Evolutionary conservation across 2,113 vertebrate genomes (phyloP).

Genomic region (Hucho hucho): DNA sequence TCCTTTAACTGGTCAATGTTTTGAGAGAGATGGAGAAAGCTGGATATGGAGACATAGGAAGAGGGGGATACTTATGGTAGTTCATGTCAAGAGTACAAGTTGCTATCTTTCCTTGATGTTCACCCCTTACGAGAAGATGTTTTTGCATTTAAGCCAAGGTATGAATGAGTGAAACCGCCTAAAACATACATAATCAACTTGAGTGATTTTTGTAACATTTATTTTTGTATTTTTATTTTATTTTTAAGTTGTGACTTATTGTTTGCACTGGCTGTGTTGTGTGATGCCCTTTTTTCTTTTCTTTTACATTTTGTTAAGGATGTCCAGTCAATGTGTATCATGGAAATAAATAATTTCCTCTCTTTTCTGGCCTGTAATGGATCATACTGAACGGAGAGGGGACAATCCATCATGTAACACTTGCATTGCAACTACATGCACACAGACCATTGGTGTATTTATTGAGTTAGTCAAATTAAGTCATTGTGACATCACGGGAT

Average conservation of each 20-base stretch:
- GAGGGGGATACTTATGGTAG: constrained; percentile 27
- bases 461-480: constrained; percentile 74
- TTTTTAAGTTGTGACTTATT: constrained; percentile 31
- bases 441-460: constrained; percentile 19
- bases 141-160: constrained; percentile 15
- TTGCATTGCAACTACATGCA: too few species aligned
- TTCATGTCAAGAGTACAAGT: constrained; percentile 52
- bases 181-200: constrained; percentile 34
- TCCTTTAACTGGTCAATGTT: constrained; percentile 33
- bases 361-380: constrained; percentile 6
- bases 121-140: constrained; percentile 38
- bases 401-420: background rate
- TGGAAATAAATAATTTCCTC: constrained; percentile 82
- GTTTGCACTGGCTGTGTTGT: constrained; percentile 67
- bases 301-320: constrained; percentile 61
- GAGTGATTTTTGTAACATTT: constrained; percentile 39
- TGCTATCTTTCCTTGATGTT: constrained; percentile 27
- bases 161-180: constrained; percentile 4
- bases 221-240: constrained; percentile 33
- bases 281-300: constrained; percentile 81
- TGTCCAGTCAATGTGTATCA: constrained; percentile 82
- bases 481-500: constrained; percentile 50
- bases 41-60: constrained; percentile 7
- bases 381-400: background rate
- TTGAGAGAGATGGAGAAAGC: constrained; percentile 18